Conservation (phyloP, 2,113 vertebrate species). For the Rhineura floridana region DNA sequence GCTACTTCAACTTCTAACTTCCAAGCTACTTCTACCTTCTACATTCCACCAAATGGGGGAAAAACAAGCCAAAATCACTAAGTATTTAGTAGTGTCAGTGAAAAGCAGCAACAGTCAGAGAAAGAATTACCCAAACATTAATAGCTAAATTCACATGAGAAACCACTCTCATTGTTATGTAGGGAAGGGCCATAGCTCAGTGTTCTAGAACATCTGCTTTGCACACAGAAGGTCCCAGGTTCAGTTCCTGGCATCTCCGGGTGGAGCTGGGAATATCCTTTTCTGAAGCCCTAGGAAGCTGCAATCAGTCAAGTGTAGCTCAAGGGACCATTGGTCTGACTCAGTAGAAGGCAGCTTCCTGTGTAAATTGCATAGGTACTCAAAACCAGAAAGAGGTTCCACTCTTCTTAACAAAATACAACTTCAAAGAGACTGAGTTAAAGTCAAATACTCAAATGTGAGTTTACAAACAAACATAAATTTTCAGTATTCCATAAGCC, state of each 20-base stretch:
- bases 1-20: neutral
- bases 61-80: neutral
- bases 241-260: neutral
- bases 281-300: neutral
- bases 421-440: too few relatives aligned
- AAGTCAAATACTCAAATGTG: too few relatives aligned
- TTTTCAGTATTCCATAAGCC: too few relatives aligned
- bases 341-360: too few relatives aligned
- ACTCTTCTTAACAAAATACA: too few relatives aligned
- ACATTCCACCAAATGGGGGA: neutral
- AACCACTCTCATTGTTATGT: neutral
- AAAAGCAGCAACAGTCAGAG: neutral
- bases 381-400: too few relatives aligned
- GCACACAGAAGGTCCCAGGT: too few relatives aligned
- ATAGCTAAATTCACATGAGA: neutral
- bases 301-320: neutral
- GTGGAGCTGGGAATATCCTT: neutral
- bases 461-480: too few relatives aligned
- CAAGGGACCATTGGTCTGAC: too few relatives aligned
- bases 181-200: too few relatives aligned
- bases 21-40: neutral
- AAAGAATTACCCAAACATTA: neutral
- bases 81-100: neutral
- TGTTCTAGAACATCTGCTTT: too few relatives aligned
- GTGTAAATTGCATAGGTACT: too few relatives aligned